Base-by-base conservation (phyloP, 2,797 vertebrate species). In the Enteromius mattozi region DNA sequence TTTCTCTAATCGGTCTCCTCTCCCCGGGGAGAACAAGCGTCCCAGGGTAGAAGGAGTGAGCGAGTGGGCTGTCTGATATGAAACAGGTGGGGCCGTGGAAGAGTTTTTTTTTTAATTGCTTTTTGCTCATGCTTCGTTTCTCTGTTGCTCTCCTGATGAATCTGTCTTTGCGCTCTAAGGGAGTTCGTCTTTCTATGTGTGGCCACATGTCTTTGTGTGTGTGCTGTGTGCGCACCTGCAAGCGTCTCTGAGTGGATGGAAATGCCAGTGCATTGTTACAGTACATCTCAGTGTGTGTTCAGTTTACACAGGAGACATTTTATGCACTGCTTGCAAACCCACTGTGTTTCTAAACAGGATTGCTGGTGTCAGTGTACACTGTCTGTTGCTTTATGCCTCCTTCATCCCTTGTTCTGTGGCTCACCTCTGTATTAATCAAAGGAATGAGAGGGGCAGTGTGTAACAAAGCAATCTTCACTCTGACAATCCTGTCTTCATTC, bases 131-230 rank as follows among this genome's bases (percentile, higher is more conserved):
- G 33, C 61, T 56, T 78, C 66, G 56, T 65, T 83, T 72, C 33
- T 71, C 33, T 72, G 47, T 56, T 56, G 14, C 86, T 78, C 19
- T 61, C 61, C 81, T 86, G 91, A 91, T 90, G 91, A 91, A 92
- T 88, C 85, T 88, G 87, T 86, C 87, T 65, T 47, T 40, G 56
- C 54, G 40, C 49, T 75, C 56, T 47, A 45, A 71, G 35, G 66
- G 80, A 75, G 77, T 81, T 86, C 79, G 63, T 37, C 42, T 54
- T 56, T 49, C 47, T 83, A 19, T 66, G 51, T 65, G 77, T 71
- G 72, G 79, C 65, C 49, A 1, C 49, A 12, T 61, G 69, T 74
- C 14, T 84, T 61, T 74, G 77, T 68, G 56, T 51, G 51, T 80
- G 54, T 71, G 65, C 74, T 74, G 75, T 59, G 66, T 83, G 77